These are phyloP conservation scores for Apamea anceps DNA, from an alignment of 2,888 invertebrate genomes.

Conservation along the genomic window DNA sequence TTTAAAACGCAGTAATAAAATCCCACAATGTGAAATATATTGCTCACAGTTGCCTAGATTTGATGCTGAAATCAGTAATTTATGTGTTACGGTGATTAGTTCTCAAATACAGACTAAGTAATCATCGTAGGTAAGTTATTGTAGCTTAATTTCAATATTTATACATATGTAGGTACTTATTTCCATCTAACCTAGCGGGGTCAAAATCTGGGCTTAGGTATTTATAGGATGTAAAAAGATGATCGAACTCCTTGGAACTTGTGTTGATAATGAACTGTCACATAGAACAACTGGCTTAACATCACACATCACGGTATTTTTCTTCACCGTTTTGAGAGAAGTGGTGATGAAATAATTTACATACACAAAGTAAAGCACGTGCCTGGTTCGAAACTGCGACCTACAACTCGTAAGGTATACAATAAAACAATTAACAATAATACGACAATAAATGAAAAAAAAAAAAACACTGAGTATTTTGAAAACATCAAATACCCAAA, in stretches of 20 bases:
- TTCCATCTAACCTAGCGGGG: background rate
- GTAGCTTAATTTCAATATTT: background rate
- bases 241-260: background rate
- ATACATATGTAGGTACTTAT: too few relatives aligned
- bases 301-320: too few relatives aligned
- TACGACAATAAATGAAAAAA: too few relatives aligned
- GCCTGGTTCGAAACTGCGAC: too few relatives aligned
- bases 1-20: conserved; percentile 8
- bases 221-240: background rate
- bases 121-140: background rate
- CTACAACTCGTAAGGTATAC: too few relatives aligned
- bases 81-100: conserved; percentile 2
- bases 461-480: too few relatives aligned
- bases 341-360: too few relatives aligned
- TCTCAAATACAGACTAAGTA: background rate
- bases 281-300: too few relatives aligned
- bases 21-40: conserved; percentile 10
- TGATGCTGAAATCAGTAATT: background rate
- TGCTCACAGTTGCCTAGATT: conserved; percentile 13
- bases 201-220: too few relatives aligned
- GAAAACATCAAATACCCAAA: background rate
- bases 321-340: too few relatives aligned
- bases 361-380: too few relatives aligned
- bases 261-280: background rate
- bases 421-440: too few relatives aligned